phyloP scores from a whole-genome alignment of 2,888 invertebrate genomes.

The Falcaria lacertinaria region DNA sequence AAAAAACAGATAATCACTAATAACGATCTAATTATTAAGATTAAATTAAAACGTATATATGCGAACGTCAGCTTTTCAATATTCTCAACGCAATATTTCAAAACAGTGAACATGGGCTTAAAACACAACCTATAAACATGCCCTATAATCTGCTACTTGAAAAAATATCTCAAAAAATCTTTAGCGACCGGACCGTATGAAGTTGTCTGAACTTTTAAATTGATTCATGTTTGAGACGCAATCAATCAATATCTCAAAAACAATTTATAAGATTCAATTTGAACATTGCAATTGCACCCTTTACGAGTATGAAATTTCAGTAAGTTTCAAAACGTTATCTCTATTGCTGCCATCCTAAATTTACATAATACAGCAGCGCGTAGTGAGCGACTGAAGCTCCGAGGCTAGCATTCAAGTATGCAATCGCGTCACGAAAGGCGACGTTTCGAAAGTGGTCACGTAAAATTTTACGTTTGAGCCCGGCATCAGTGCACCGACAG shows the following conservation, averaged over 20 bases:
- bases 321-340: constrained; percentile 38
- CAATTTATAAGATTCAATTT: constrained; percentile 33
- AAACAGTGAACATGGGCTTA: too few species aligned
- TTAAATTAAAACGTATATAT: too few species aligned
- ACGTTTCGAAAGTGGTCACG: constrained; percentile 74
- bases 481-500: constrained; percentile 60
- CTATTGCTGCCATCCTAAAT: constrained; percentile 48
- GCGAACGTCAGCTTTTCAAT: too few species aligned
- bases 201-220: too few species aligned
- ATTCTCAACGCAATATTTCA: too few species aligned
- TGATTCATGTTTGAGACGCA: not conserved
- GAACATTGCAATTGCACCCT: constrained; percentile 24
- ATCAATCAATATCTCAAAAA: constrained; percentile 7
- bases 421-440: constrained; percentile 63
- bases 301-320: constrained; percentile 30
- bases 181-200: too few species aligned
- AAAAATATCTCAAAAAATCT: too few species aligned
- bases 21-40: too few species aligned
- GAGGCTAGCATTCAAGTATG: constrained; percentile 50
- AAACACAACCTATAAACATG: too few species aligned
- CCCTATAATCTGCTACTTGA: too few species aligned
- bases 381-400: constrained; percentile 51
- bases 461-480: constrained; percentile 77
- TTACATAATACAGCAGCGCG: constrained; percentile 60
- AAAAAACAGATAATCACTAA: too few species aligned